Evolutionary conservation across 2,888 invertebrate species (phyloP).

Genomic region (Eulithis testata): DNA sequence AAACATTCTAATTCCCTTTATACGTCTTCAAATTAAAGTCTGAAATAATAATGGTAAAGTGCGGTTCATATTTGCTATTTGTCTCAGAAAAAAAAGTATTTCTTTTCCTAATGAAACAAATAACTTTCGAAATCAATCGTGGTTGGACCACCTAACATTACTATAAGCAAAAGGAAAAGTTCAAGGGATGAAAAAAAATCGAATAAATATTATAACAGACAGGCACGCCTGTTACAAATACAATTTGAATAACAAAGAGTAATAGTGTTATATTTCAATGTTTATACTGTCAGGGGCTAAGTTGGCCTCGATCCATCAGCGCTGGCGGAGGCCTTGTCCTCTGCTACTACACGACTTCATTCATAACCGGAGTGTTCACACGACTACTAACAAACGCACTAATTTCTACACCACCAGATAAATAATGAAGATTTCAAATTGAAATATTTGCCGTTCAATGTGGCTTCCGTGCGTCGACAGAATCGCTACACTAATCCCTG

Average conservation of each 20-base stretch:
- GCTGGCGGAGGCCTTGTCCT: slow-evolving; percentile 42
- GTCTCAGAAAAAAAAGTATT: no score
- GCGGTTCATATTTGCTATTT: neutral
- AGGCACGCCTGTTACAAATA: slow-evolving; percentile 23
- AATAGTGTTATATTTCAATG: slow-evolving; percentile 36
- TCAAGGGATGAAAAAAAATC: neutral
- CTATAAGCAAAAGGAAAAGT: neutral
- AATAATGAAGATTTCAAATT: slow-evolving; percentile 30
- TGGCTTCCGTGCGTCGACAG: slow-evolving; percentile 36
- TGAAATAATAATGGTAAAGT: neutral
- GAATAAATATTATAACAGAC: slow-evolving; percentile 17
- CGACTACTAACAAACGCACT: slow-evolving; percentile 26
- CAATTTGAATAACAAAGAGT: slow-evolving; percentile 33
- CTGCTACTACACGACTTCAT: slow-evolving; percentile 42
- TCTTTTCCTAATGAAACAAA: no score
- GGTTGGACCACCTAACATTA: no score
- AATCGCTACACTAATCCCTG: slow-evolving; percentile 32
- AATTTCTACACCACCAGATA: slow-evolving; percentile 14
- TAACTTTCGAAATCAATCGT: no score
- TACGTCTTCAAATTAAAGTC: slow-evolving; percentile 5
- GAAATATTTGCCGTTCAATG: slow-evolving; percentile 33
- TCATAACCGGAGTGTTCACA: slow-evolving; percentile 37
- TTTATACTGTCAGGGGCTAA: slow-evolving; percentile 35
- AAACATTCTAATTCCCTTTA: slow-evolving; percentile 8
- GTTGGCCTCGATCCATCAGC: slow-evolving; percentile 43